Conservation (phyloP, 2,888 invertebrate species). For the Poecilus cupreus region DNA sequence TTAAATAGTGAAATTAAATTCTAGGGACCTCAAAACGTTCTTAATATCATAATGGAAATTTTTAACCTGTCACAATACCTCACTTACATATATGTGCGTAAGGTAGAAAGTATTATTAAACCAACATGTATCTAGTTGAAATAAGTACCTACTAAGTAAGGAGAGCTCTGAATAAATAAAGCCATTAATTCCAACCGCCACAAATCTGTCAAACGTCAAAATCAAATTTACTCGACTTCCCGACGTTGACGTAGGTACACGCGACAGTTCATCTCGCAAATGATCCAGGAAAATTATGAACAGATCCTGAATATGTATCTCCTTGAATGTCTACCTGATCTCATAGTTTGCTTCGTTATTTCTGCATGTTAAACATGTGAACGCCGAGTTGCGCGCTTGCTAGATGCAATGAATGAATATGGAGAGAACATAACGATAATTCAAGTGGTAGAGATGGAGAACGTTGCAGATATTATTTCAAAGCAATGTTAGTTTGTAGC, state of each 20-base stretch:
- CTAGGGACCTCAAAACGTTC: too few species aligned
- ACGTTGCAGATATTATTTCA: too few species aligned
- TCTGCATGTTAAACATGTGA: conserved; percentile 37
- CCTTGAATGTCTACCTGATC: not conserved
- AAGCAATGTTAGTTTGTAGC: too few species aligned
- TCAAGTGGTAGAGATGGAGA: too few species aligned
- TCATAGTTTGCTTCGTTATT: conserved; percentile 7
- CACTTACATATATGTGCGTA: too few species aligned
- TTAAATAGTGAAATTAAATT: too few species aligned
- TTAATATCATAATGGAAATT: too few species aligned
- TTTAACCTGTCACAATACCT: too few species aligned
- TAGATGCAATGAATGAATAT: not conserved
- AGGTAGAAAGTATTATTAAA: too few species aligned
- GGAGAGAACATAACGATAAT: too few species aligned
- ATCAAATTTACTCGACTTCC: not conserved
- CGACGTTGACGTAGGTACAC: not conserved
- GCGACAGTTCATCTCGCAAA: not conserved
- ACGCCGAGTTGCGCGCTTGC: not conserved
- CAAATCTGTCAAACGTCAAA: not conserved
- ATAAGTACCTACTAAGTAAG: too few species aligned
- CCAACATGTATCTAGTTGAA: too few species aligned
- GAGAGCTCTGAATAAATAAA: not conserved
- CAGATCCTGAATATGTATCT: not conserved
- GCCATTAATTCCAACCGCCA: not conserved
- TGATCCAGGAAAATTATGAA: conserved; percentile 16